Conservation (phyloP, 2,797 vertebrate species). For the Antennarius maculatus region DNA sequence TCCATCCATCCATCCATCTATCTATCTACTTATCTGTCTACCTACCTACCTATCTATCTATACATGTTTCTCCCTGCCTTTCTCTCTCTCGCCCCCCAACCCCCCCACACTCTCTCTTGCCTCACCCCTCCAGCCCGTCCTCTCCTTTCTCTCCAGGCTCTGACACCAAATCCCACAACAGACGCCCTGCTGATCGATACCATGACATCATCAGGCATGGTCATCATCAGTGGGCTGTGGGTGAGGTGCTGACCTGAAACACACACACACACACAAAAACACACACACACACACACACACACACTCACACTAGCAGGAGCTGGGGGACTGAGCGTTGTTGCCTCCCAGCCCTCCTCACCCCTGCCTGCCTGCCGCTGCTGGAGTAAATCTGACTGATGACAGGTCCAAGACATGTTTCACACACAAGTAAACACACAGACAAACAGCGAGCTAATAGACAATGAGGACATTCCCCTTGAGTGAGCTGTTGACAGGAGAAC, state of each 20-base stretch:
- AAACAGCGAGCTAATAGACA: slow-evolving; percentile 57
- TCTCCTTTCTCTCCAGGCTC: slow-evolving; percentile 50
- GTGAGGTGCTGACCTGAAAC: slow-evolving; percentile 60
- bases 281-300: slow-evolving; percentile 17
- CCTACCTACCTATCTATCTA: slow-evolving; percentile 1
- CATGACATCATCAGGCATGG: slow-evolving; percentile 77
- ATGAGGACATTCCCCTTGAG: slow-evolving; percentile 64
- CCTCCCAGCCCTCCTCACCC: slow-evolving; percentile 31
- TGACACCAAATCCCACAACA: slow-evolving; percentile 75
- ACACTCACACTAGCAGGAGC: slow-evolving; percentile 22
- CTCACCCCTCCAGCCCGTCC: slow-evolving; percentile 28
- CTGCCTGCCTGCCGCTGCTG: slow-evolving; percentile 18
- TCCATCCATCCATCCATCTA: neutral
- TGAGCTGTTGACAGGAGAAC: slow-evolving; percentile 53
- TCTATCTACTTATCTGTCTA: slow-evolving; percentile 1
- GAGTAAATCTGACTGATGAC: slow-evolving; percentile 69
- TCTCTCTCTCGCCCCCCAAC: slow-evolving; percentile 10
- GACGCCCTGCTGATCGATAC: slow-evolving; percentile 73
- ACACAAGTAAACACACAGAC: slow-evolving; percentile 56
- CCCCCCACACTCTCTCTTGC: slow-evolving; percentile 1
- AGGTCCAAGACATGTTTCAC: slow-evolving; percentile 55
- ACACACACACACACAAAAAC: slow-evolving; percentile 13
- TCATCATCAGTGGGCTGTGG: slow-evolving; percentile 68
- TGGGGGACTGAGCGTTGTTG: slow-evolving; percentile 54
- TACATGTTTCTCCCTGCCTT: neutral